phyloP scores from a whole-genome alignment of 2,888 invertebrate genomes.

The Parnassius apollo region DNA sequence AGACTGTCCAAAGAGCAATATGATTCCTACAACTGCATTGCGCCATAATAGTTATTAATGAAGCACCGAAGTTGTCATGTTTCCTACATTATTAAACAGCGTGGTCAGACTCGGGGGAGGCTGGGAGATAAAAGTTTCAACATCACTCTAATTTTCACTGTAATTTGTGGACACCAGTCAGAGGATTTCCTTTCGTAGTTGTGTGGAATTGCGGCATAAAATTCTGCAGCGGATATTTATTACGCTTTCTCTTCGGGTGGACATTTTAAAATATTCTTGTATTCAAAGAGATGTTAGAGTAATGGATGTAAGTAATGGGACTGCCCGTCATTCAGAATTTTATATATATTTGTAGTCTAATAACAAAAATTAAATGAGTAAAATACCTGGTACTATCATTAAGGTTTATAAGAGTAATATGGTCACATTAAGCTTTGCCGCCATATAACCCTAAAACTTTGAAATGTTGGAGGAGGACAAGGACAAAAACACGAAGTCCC shows the following conservation, averaged over 20 bases:
- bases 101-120: constrained; percentile 28
- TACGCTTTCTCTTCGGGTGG: constrained; percentile 14
- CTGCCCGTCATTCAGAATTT: background rate
- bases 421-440: no score
- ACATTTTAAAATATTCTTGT: constrained; percentile 21
- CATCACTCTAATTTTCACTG: constrained; percentile 26
- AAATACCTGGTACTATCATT: no score
- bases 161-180: constrained; percentile 9
- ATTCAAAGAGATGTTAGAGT: constrained; percentile 21
- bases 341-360: background rate
- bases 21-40: constrained; percentile 27
- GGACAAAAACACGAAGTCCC: no score
- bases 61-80: constrained; percentile 37
- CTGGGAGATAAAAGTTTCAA: constrained; percentile 26
- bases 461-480: no score
- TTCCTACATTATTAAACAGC: constrained; percentile 28
- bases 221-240: background rate
- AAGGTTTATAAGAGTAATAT: no score
- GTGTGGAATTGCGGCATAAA: background rate
- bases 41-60: constrained; percentile 34
- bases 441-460: no score
- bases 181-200: constrained; percentile 2
- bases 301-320: constrained; percentile 10
- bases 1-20: constrained; percentile 29
- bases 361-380: no score